Evolutionary conservation across 2,797 vertebrate genomes (phyloP).

Genomic region (Mallotus villosus): DNA sequence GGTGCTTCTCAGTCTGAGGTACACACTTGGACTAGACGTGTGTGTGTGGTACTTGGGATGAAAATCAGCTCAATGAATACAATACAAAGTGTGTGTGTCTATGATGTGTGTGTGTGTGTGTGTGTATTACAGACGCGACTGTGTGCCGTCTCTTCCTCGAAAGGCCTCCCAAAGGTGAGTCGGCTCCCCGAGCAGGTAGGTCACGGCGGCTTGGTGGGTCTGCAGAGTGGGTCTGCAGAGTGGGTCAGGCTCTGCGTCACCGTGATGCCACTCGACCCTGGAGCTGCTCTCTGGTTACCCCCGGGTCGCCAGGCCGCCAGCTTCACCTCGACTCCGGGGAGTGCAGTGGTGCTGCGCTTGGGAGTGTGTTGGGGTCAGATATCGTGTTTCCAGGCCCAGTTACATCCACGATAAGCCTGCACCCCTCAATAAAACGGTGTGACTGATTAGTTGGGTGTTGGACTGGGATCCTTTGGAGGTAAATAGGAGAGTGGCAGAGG

Average conservation of each 20-base stretch:
- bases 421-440: background rate
- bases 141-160: too few relatives aligned
- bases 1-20: background rate
- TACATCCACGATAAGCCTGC: background rate
- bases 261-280: constrained; percentile 1
- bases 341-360: background rate
- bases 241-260: background rate
- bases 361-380: constrained; percentile 1
- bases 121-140: background rate
- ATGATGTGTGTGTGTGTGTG: too few relatives aligned
- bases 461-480: background rate
- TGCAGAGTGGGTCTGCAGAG: background rate
- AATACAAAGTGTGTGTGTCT: constrained; percentile 3
- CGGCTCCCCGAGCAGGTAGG: too few relatives aligned
- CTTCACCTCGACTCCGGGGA: background rate
- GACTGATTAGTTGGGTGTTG: constrained; percentile 15
- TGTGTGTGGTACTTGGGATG: background rate
- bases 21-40: background rate
- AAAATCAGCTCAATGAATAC: background rate
- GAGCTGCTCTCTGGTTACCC: constrained; percentile 9
- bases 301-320: background rate
- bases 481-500: constrained; percentile 1
- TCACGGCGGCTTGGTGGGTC: background rate
- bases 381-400: constrained; percentile 26
- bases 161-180: background rate